These are phyloP conservation scores for Crambe crambe DNA, from an alignment of 37 sponge, comb jelly and placozoan genomes.

Conservation along the genomic window DNA sequence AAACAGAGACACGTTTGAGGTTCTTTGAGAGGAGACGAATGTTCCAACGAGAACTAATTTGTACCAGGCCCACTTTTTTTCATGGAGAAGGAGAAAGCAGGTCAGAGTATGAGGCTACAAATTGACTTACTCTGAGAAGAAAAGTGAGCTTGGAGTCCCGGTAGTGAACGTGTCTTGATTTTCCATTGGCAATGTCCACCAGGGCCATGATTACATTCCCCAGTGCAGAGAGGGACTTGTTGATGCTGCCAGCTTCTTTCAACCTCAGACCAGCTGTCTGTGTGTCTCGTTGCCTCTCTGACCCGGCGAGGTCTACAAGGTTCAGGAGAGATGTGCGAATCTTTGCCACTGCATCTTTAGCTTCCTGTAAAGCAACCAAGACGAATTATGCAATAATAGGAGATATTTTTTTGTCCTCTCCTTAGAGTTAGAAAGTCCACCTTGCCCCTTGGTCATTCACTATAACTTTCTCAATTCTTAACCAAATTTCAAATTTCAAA, in stretches of 20 bases:
- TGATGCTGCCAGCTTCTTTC: conserved; percentile 92
- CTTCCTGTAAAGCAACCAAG: conserved; percentile 72
- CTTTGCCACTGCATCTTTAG: conserved; percentile 56
- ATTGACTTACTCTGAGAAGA: conserved; percentile 67
- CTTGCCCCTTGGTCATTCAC: too few relatives aligned
- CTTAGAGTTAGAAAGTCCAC: too few relatives aligned
- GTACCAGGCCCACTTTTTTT: too few relatives aligned
- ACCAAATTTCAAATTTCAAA: too few relatives aligned
- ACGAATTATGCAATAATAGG: too few relatives aligned
- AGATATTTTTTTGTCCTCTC: too few relatives aligned
- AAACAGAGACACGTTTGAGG: too few relatives aligned
- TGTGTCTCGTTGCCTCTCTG: conserved; percentile 86
- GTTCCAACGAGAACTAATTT: too few relatives aligned
- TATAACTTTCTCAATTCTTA: too few relatives aligned
- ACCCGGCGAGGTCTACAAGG: conserved; percentile 87
- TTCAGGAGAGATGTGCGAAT: conserved; percentile 75
- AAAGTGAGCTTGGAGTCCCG: conserved; percentile 91
- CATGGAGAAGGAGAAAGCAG: background rate
- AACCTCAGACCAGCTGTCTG: conserved; percentile 69
- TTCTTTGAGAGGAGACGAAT: too few relatives aligned
- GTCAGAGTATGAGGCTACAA: background rate
- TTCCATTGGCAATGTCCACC: conserved; percentile 81
- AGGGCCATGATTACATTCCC: conserved; percentile 90
- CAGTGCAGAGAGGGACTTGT: conserved; percentile 79
- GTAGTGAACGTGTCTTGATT: conserved; percentile 84